These are phyloP conservation scores for Meloidogyne chitwoodi DNA, from an alignment of 1,140 invertebrate species.

Conservation along the genomic window DNA sequence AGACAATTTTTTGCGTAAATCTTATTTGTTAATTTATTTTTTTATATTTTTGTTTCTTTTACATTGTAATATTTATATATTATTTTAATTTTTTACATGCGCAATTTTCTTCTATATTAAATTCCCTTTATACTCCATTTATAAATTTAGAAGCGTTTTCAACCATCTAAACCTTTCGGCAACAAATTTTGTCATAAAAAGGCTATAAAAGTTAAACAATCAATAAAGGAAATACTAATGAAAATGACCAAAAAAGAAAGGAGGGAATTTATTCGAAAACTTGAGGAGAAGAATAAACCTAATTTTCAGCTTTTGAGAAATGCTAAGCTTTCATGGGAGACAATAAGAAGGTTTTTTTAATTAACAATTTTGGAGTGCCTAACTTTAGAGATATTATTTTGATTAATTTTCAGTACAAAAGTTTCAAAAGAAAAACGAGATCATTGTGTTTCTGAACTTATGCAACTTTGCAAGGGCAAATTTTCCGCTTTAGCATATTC, in stretches of 20 bases:
- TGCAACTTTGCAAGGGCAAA: constrained; percentile 70
- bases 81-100: too few relatives aligned
- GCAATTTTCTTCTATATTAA: too few relatives aligned
- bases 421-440: constrained; percentile 66
- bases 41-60: too few relatives aligned
- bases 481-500: constrained; percentile 72
- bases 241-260: constrained; percentile 39
- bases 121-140: too few relatives aligned
- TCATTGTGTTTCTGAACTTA: constrained; percentile 71
- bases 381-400: not conserved
- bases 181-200: not conserved
- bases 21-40: too few relatives aligned
- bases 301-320: constrained; percentile 28
- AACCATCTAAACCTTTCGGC: too few relatives aligned
- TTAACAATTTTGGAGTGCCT: not conserved
- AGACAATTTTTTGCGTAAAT: too few relatives aligned
- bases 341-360: constrained; percentile 36
- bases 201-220: constrained; percentile 32
- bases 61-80: too few relatives aligned
- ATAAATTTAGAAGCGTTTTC: too few relatives aligned
- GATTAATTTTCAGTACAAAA: constrained; percentile 44
- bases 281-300: constrained; percentile 39
- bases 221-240: constrained; percentile 39
- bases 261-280: constrained; percentile 32
- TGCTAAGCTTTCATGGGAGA: constrained; percentile 41